Percentiles rank a stretch among this genome's conserved stretches.
These are phyloP conservation scores for Melanocharis versteri DNA, from an alignment of 2,113 vertebrate genomes.

Conservation along the genomic window DNA sequence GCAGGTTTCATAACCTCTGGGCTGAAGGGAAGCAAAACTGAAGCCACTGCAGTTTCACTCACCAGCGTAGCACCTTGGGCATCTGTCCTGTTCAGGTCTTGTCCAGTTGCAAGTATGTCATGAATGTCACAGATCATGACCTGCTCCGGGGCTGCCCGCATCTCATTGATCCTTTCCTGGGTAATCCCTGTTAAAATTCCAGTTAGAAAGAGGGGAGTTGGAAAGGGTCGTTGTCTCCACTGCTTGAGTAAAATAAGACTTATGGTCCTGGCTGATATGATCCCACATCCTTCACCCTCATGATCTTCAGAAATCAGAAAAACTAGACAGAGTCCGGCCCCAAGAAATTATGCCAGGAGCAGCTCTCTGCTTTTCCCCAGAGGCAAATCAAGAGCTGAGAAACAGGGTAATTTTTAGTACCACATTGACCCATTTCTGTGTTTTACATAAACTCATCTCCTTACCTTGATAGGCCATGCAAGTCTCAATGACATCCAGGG, in stretches of 20 bases:
- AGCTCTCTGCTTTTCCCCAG: neutral
- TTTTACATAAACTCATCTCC: neutral
- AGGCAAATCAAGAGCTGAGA: neutral
- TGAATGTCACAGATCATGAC: slow-evolving; percentile 90
- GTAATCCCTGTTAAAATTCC: slow-evolving; percentile 84
- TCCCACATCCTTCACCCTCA: neutral
- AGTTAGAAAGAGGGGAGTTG: neutral
- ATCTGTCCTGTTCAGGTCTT: slow-evolving; percentile 88
- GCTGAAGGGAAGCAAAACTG: neutral
- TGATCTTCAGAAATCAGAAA: neutral
- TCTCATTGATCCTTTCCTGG: slow-evolving; percentile 96
- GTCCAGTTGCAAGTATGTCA: slow-evolving; percentile 81
- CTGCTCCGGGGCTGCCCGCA: slow-evolving; percentile 87
- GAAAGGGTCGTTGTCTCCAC: neutral
- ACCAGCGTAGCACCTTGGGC: slow-evolving; percentile 93
- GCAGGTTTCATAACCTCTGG: neutral
- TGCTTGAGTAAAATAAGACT: neutral
- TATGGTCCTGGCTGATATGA: neutral
- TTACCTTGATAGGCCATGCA: slow-evolving; percentile 97
- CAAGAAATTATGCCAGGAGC: neutral
- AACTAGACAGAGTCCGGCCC: neutral
- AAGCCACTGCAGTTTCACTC: slow-evolving; percentile 23
- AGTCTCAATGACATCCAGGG: slow-evolving; percentile 95
- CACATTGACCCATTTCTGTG: neutral
- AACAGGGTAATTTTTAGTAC: slow-evolving; percentile 12